These are phyloP conservation scores for Nesogale talazaci DNA, from an alignment of 2,113 vertebrate genomes.

Conservation along the genomic window DNA sequence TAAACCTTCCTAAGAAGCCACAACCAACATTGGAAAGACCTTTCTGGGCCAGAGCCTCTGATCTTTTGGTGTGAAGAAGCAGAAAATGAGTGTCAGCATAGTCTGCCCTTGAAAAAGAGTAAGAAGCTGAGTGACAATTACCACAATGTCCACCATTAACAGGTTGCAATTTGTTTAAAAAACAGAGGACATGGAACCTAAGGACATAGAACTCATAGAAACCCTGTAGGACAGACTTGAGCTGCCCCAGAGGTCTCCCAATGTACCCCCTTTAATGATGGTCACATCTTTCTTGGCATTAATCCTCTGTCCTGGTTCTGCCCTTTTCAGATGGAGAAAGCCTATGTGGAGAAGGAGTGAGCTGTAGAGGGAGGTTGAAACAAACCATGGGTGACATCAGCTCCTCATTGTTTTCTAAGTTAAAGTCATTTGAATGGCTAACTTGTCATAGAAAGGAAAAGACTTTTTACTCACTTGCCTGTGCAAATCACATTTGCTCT, in stretches of 20 bases:
- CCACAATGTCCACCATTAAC: not conserved
- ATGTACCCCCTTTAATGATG: too few species aligned
- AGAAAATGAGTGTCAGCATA: not conserved
- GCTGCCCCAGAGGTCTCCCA: not conserved
- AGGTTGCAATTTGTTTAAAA: not conserved
- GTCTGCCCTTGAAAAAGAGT: not conserved
- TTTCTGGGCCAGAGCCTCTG: constrained; percentile 17
- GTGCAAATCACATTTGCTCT: not conserved
- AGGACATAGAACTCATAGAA: not conserved
- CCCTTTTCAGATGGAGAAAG: too few species aligned
- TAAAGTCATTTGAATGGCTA: not conserved
- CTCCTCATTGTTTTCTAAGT: not conserved
- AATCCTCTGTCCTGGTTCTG: too few species aligned
- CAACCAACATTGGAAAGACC: constrained; percentile 2
- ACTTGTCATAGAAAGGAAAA: not conserved
- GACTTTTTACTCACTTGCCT: not conserved
- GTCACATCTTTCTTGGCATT: not conserved
- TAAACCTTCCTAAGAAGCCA: not conserved
- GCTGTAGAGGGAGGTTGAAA: not conserved
- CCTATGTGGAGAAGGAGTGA: not conserved
- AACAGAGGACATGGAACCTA: not conserved
- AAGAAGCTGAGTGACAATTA: not conserved
- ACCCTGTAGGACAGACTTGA: not conserved
- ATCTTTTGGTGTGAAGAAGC: constrained; percentile 55
- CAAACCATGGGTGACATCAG: not conserved